These are phyloP conservation scores for Hydraecia micacea DNA, from an alignment of 2,888 invertebrate species.

Conservation along the genomic window DNA sequence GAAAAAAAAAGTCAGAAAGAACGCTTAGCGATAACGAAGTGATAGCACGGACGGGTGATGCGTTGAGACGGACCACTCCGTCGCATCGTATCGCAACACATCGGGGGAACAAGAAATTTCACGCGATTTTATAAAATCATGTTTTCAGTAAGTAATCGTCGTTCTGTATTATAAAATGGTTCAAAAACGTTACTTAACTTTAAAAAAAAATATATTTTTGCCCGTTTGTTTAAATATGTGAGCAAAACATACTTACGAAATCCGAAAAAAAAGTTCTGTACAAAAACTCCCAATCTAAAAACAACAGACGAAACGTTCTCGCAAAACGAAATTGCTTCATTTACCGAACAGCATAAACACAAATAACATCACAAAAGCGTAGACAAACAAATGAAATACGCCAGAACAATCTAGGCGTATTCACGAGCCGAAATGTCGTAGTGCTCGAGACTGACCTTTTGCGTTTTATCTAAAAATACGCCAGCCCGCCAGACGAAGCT, in stretches of 20 bases:
- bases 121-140: neutral
- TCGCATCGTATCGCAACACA: no score
- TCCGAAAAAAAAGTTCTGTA: neutral
- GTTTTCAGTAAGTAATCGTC: neutral
- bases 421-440: constrained; percentile 39
- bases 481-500: constrained; percentile 25
- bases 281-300: constrained; percentile 19
- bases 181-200: no score
- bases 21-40: no score
- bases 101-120: no score
- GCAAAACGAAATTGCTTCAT: constrained; percentile 46
- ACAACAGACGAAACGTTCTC: neutral
- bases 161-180: neutral
- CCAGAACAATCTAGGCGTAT: constrained; percentile 23
- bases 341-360: constrained; percentile 33
- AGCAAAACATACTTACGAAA: constrained; percentile 4
- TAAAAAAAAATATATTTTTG: neutral
- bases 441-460: constrained; percentile 41
- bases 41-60: no score
- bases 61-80: no score
- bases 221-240: constrained; percentile 3
- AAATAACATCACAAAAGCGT: constrained; percentile 34
- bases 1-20: no score
- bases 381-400: constrained; percentile 47
- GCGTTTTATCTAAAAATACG: constrained; percentile 53